Percentiles rank a stretch among this genome's conserved stretches.
phyloP scores from a whole-genome alignment of 2,113 vertebrate genomes.

The Mungos mungo region DNA sequence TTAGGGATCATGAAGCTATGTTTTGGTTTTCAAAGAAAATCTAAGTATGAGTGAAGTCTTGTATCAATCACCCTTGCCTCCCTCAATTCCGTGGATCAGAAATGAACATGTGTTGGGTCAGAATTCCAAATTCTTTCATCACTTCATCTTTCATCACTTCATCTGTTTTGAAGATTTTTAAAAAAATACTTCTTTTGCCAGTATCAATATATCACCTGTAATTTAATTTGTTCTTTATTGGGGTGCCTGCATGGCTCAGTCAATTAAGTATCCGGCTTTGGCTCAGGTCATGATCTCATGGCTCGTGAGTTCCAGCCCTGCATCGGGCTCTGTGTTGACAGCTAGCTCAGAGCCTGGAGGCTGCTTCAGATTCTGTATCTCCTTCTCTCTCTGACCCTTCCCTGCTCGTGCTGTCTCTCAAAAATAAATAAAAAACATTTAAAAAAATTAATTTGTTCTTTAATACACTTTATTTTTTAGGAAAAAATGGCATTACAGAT shows the following conservation, averaged over 20 bases:
- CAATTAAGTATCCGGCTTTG: too few relatives aligned
- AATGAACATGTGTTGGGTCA: background rate
- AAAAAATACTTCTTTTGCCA: background rate
- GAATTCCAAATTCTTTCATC: background rate
- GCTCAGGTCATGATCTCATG: too few relatives aligned
- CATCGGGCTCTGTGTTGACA: too few relatives aligned
- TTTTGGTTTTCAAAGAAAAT: background rate
- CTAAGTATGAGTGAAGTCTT: background rate
- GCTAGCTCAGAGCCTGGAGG: too few relatives aligned
- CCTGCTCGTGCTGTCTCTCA: too few relatives aligned
- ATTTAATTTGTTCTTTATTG: background rate
- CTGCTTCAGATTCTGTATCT: too few relatives aligned
- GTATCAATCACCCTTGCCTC: background rate
- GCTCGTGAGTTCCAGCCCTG: too few relatives aligned
- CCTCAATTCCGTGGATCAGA: background rate
- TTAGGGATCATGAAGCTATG: background rate
- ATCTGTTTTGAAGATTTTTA: background rate
- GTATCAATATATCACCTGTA: background rate
- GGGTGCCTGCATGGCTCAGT: too few relatives aligned
- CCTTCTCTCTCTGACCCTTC: too few relatives aligned
- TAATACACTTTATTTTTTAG: background rate
- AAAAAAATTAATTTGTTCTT: background rate
- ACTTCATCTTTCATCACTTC: background rate
- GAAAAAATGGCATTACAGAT: background rate
- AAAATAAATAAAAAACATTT: too few relatives aligned